Evolutionary conservation across 2,888 invertebrate species (phyloP).

Genomic region (Galerucella pusilla): DNA sequence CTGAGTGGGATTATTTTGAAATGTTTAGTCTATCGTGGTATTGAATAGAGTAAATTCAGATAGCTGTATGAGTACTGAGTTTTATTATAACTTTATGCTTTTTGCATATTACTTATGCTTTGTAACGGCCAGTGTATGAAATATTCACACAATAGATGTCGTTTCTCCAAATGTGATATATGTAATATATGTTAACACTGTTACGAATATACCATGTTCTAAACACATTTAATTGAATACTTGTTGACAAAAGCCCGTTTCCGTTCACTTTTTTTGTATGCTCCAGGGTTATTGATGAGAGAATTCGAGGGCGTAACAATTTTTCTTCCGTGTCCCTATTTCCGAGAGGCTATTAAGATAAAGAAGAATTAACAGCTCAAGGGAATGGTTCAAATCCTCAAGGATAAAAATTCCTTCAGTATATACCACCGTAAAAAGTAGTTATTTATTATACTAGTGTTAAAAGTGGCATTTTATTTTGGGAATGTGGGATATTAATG

Average conservation of each 20-base stretch:
- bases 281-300: background rate
- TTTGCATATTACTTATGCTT: too few relatives aligned
- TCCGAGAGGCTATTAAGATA: constrained; percentile 1
- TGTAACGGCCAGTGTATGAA: too few relatives aligned
- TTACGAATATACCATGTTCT: too few relatives aligned
- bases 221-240: background rate
- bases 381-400: background rate
- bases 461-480: background rate
- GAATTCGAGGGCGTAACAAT: background rate
- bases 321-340: background rate
- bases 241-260: background rate
- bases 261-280: background rate
- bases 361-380: constrained; percentile 8
- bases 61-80: too few relatives aligned
- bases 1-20: too few relatives aligned
- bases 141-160: too few relatives aligned
- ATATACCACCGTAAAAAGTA: background rate
- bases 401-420: background rate
- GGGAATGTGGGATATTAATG: background rate
- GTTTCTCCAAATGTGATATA: too few relatives aligned
- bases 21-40: too few relatives aligned
- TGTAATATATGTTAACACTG: too few relatives aligned
- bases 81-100: too few relatives aligned
- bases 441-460: background rate
- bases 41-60: too few relatives aligned